A percentile compares a stretch with the other conserved stretches of the same genome.
These are phyloP conservation scores for Urosaurus nigricauda DNA, from an alignment of 2,797 vertebrate species.

Conservation along the genomic window DNA sequence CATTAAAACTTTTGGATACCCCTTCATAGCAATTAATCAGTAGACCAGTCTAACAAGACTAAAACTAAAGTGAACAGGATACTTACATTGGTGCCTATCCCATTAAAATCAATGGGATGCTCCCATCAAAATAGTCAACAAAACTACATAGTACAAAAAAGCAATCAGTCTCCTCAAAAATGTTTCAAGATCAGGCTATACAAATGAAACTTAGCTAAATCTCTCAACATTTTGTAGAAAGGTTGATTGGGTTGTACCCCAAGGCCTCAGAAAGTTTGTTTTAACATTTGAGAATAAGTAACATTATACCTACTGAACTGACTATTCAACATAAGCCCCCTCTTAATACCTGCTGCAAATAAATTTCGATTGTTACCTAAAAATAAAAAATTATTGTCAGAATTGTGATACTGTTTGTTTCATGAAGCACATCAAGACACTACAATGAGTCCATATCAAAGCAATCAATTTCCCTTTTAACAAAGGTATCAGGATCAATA, in stretches of 20 bases:
- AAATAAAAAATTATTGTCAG: conserved; percentile 26
- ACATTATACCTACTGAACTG: conserved; percentile 25
- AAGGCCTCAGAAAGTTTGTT: not conserved
- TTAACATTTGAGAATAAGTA: conserved; percentile 31
- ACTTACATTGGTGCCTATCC: not conserved
- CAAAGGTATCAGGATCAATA: conserved; percentile 13
- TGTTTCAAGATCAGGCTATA: not conserved
- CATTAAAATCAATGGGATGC: not conserved
- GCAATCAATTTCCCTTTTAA: conserved; percentile 42
- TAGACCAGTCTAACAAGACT: not conserved
- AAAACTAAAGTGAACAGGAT: not conserved
- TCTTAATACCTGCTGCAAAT: not conserved
- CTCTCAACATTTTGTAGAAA: not conserved
- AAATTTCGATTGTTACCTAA: conserved; percentile 40
- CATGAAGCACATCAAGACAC: not conserved
- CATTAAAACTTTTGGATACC: too few species aligned
- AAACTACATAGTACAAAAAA: not conserved
- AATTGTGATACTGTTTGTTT: not conserved
- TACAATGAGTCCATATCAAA: not conserved
- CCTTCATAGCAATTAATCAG: not conserved
- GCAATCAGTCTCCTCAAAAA: conserved; percentile 7
- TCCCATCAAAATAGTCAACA: not conserved
- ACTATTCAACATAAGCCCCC: not conserved
- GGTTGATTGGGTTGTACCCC: not conserved
- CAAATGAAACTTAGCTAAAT: not conserved